These are phyloP conservation scores for Phylloscopus trochiloides DNA, from an alignment of 2,113 vertebrate species.

Conservation along the genomic window DNA sequence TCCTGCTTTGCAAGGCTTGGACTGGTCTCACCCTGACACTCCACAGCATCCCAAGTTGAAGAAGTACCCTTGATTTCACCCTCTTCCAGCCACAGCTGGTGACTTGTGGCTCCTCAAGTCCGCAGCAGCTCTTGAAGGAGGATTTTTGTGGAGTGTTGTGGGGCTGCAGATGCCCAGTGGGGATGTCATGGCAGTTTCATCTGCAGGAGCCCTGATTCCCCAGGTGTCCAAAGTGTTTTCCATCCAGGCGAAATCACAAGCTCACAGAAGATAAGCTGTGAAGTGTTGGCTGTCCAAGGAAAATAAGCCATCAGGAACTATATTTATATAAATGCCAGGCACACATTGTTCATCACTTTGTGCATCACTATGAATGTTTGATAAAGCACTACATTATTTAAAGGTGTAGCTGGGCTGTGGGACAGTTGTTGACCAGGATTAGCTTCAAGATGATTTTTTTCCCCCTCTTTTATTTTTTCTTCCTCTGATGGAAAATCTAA, in stretches of 20 bases:
- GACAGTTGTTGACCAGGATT: conserved; percentile 36
- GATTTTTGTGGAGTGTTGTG: background rate
- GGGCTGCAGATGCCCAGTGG: background rate
- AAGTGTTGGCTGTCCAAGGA: conserved; percentile 62
- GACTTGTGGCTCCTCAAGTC: background rate
- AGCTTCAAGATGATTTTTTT: background rate
- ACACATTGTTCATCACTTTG: conserved; percentile 34
- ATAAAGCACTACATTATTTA: conserved; percentile 78
- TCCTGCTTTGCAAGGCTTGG: background rate
- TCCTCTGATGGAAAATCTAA: background rate
- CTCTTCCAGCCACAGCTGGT: background rate
- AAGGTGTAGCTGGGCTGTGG: conserved; percentile 35
- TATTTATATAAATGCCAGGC: conserved; percentile 68
- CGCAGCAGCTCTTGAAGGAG: background rate
- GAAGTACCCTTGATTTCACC: background rate
- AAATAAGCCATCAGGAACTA: conserved; percentile 63
- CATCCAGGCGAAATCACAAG: conserved; percentile 46
- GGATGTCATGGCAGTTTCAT: background rate
- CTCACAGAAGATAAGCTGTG: conserved; percentile 65
- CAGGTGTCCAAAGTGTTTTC: conserved; percentile 57
- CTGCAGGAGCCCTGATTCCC: conserved; percentile 54
- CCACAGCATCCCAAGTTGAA: background rate
- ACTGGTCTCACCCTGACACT: rapidly evolving
- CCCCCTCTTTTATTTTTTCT: background rate
- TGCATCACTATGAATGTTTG: conserved; percentile 77